A percentile compares a stretch with the other conserved stretches of the same genome.
These are phyloP conservation scores for Elephantulus edwardii DNA, from an alignment of 2,113 vertebrate species.

Conservation along the genomic window DNA sequence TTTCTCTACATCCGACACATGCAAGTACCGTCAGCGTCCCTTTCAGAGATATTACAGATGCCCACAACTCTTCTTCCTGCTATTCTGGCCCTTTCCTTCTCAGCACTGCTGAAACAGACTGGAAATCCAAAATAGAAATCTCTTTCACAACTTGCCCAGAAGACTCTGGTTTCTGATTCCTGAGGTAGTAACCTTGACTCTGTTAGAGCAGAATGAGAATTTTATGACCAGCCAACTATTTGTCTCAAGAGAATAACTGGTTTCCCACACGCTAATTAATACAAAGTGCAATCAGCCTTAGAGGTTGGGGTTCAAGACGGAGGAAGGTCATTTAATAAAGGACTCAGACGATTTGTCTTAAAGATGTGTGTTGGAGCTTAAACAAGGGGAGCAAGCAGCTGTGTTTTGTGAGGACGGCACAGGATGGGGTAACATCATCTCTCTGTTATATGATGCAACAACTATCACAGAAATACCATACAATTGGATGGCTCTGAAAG, in stretches of 20 bases:
- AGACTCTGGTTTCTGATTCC: background rate
- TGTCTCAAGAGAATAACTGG: conserved; percentile 31
- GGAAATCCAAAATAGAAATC: conserved; percentile 70
- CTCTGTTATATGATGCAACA: background rate
- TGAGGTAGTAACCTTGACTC: conserved; percentile 32
- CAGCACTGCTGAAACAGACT: conserved; percentile 64
- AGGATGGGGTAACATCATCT: background rate
- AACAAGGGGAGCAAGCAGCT: background rate
- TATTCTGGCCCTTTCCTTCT: conserved; percentile 60
- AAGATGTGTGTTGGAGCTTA: background rate
- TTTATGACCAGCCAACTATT: conserved; percentile 30
- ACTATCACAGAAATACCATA: background rate
- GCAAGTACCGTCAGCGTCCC: conserved; percentile 27
- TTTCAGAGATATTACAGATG: conserved; percentile 51
- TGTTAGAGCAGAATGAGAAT: conserved; percentile 3
- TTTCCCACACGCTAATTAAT: background rate
- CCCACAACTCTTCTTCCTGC: conserved; percentile 46
- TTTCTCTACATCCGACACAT: conserved; percentile 53
- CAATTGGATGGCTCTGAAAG: background rate
- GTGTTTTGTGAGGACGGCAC: background rate
- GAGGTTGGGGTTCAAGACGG: background rate
- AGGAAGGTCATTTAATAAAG: background rate
- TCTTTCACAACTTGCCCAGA: conserved; percentile 65
- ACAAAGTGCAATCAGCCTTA: background rate
- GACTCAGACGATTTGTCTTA: background rate